Base-by-base conservation (phyloP, 1,140 invertebrate species). In the Magallana angulata region DNA sequence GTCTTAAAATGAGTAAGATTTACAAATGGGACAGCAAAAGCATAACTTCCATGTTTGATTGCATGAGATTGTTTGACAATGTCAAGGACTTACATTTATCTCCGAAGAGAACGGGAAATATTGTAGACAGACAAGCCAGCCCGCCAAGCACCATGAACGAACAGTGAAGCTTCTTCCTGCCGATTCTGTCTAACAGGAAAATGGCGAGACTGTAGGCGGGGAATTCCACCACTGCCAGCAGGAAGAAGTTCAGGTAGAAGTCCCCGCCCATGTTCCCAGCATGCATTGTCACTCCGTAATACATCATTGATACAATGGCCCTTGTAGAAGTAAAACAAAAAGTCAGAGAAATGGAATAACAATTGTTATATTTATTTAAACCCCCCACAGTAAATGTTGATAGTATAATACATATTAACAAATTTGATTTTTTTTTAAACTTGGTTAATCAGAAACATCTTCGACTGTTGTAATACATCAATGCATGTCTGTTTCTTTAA, bases 211-310 rank as follows among this genome's bases (percentile, higher is more conserved):
- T 95, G 91, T 97, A 97, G 1, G 96, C 97, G 0, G 97, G 97
- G 87, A 97, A 95, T 94, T 98, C 97, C 1, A 98, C 97, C 4
- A 96, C 93, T 0, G 97, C 97, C 30, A 89, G 84, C 9, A 92
- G 68, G 30, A 92, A 89, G 86, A 90, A 91, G 89, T 92, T 93
- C 8, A 91, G 30, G 88, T 95, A 94, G 87, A 93, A 86, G 86
- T 90, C 88, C 36, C 93, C 89, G n/a, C 87, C 89, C 57, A 93
- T 86, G 82, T 90, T 85, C 12, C 91, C 92, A 71, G 88, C 88
- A 82, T 91, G 88, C 91, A 93, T 93, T 91, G 95, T 97, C 96
- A 97, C 94, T 96, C 97, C 92, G 96, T 96, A 92, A 57, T 92
- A 91, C 48, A 90, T 96, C 90, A 96, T 96, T 18, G 96, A 95